A percentile compares a stretch with the other conserved stretches of the same genome.
Evolutionary conservation across 2,888 invertebrate species (phyloP).

Genomic region (Hemistola chrysoprasaria): DNA sequence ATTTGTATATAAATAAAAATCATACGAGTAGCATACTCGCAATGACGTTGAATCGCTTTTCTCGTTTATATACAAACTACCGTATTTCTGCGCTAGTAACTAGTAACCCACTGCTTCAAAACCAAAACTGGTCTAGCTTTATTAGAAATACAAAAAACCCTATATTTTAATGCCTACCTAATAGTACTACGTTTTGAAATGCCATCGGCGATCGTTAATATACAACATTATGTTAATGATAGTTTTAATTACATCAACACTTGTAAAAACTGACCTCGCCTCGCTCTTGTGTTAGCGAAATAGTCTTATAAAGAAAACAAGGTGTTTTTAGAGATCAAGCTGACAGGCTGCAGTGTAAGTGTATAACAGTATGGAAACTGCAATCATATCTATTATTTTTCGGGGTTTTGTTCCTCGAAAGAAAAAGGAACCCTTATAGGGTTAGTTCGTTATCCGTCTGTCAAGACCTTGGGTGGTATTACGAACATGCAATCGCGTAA

Average conservation of each 20-base stretch:
- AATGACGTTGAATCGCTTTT: no score
- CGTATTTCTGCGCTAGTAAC: slow-evolving; percentile 1
- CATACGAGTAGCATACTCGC: no score
- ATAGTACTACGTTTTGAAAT: neutral
- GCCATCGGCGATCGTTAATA: slow-evolving; percentile 2
- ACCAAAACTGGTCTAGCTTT: neutral
- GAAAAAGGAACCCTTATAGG: no score
- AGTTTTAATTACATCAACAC: slow-evolving; percentile 16
- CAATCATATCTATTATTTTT: no score
- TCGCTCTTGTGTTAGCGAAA: slow-evolving; percentile 3
- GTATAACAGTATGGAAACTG: slow-evolving; percentile 3
- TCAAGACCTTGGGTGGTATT: no score
- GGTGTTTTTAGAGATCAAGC: slow-evolving; percentile 3
- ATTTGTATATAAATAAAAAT: no score
- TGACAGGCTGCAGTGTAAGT: neutral
- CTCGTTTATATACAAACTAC: no score
- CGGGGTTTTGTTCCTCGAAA: no score
- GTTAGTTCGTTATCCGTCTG: no score
- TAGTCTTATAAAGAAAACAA: slow-evolving; percentile 4
- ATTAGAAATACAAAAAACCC: neutral
- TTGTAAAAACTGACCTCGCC: slow-evolving; percentile 12
- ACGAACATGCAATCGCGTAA: no score
- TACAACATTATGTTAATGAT: slow-evolving; percentile 10
- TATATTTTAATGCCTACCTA: neutral
- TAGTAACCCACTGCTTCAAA: slow-evolving; percentile 5